These are phyloP conservation scores for Pedicia rivosa DNA, from an alignment of 2,888 invertebrate species.

Conservation along the genomic window DNA sequence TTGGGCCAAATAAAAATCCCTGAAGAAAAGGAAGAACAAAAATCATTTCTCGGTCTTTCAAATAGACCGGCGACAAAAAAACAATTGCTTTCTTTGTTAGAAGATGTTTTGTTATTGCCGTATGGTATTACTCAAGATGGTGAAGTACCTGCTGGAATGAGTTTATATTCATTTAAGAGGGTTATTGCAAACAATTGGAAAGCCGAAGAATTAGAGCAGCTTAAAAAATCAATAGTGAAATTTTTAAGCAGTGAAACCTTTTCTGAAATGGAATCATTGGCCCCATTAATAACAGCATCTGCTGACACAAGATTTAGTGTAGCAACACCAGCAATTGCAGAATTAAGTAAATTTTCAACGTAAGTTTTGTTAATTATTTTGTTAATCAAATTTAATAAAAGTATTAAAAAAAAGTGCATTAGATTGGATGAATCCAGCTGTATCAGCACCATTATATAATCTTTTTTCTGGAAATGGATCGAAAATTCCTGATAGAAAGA, in stretches of 20 bases:
- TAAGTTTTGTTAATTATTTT: conserved; percentile 20
- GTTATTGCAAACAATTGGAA: conserved; percentile 55
- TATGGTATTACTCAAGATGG: conserved; percentile 40
- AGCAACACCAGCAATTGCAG: conserved; percentile 72
- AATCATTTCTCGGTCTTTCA: conserved; percentile 48
- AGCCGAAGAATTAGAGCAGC: conserved; percentile 68
- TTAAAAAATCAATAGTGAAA: conserved; percentile 64
- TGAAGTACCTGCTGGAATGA: conserved; percentile 58
- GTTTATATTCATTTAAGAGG: conserved; percentile 56
- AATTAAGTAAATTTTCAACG: conserved; percentile 63
- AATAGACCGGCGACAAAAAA: conserved; percentile 42
- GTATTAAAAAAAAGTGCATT: conserved; percentile 39
- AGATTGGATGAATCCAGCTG: conserved; percentile 56
- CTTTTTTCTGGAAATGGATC: conserved; percentile 41
- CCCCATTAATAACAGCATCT: conserved; percentile 69
- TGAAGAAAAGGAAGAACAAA: conserved; percentile 42
- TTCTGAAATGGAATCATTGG: conserved; percentile 51
- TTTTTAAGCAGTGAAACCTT: conserved; percentile 68
- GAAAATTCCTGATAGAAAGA: conserved; percentile 48
- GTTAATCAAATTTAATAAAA: not conserved
- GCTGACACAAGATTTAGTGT: conserved; percentile 82
- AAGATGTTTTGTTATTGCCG: conserved; percentile 70
- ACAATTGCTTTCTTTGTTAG: conserved; percentile 52
- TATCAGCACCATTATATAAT: conserved; percentile 60
- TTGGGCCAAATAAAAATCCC: conserved; percentile 51